Conservation (phyloP, 2,113 vertebrate genomes). For the Pelodiscus sinensis region DNA sequence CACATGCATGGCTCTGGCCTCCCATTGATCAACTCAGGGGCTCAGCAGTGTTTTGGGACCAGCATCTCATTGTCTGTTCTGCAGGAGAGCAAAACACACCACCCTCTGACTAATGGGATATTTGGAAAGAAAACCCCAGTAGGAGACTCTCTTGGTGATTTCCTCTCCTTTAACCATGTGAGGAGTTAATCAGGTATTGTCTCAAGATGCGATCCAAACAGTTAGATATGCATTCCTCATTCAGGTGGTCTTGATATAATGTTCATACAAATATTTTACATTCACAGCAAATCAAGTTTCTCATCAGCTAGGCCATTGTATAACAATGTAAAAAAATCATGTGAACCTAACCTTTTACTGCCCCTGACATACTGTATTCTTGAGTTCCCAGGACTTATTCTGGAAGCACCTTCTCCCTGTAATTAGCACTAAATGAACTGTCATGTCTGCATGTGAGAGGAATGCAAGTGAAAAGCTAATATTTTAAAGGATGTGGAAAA, state of each 20-base stretch:
- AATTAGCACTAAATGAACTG: not conserved
- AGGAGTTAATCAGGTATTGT: not conserved
- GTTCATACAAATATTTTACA: not conserved
- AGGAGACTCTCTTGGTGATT: not conserved
- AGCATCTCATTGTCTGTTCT: not conserved
- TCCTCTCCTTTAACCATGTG: not conserved
- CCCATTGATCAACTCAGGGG: not conserved
- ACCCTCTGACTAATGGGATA: not conserved
- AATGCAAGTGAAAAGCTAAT: not conserved
- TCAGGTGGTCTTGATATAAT: not conserved
- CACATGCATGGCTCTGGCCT: not conserved
- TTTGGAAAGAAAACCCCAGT: not conserved
- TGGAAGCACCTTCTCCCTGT: not conserved
- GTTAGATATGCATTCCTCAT: not conserved
- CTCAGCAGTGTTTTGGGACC: not conserved
- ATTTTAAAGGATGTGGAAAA: not conserved
- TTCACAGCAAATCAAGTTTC: not conserved
- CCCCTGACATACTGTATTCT: not conserved
- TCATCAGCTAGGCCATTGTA: not conserved
- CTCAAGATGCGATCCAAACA: not conserved
- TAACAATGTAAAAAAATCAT: accelerated
- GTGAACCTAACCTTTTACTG: not conserved
- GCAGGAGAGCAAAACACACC: not conserved
- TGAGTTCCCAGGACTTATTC: accelerated
- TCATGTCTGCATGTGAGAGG: not conserved